Percentiles rank a stretch among this genome's conserved stretches.
phyloP scores from a whole-genome alignment of 2,797 vertebrate species.

The Molothrus ater region DNA sequence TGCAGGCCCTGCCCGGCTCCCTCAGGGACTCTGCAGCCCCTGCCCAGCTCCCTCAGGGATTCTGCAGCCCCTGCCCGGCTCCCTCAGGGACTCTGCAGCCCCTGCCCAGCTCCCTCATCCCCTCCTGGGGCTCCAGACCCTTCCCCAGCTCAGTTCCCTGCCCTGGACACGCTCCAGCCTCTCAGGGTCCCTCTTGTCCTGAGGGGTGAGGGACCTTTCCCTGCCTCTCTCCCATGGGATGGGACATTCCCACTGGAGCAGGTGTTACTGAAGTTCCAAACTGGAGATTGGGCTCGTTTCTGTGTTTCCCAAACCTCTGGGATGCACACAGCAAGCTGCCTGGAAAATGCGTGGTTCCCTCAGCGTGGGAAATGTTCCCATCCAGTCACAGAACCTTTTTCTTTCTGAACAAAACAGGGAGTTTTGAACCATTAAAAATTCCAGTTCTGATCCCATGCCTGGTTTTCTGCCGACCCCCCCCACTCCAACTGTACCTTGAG shows the following conservation, averaged over 20 bases:
- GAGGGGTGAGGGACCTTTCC: not conserved
- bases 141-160: rapidly evolving
- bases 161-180: rapidly evolving
- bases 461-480: not conserved
- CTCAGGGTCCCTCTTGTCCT: not conserved
- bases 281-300: not conserved
- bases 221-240: not conserved
- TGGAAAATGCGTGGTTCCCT: rapidly evolving
- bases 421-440: not conserved
- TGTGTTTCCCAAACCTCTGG: not conserved
- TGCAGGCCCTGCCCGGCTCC: too few relatives aligned
- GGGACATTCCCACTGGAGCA: not conserved
- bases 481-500: not conserved
- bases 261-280: not conserved
- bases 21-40: too few relatives aligned
- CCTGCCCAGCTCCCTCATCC: not conserved
- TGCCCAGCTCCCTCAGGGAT: too few relatives aligned
- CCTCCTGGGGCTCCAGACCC: not conserved
- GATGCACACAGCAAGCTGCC: not conserved
- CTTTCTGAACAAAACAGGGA: not conserved
- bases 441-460: not conserved
- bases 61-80: not conserved
- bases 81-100: not conserved
- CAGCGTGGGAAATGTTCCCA: rapidly evolving
- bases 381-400: not conserved